Base-by-base conservation (phyloP, 2,888 invertebrate genomes). In the Congeria kusceri region DNA sequence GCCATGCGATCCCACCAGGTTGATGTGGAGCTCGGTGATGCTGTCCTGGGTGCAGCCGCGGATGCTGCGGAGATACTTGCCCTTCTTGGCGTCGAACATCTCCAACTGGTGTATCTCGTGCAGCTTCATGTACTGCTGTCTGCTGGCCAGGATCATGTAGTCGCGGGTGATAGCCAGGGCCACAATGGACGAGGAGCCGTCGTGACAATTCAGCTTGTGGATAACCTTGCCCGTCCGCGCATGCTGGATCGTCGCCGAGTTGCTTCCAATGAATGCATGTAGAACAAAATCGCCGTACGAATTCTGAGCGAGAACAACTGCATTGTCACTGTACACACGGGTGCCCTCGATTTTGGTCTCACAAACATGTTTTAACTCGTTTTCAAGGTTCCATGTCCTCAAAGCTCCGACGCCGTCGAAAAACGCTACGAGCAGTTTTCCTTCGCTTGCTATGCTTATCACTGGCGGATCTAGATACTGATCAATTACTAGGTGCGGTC, bases 61-160 rank as follows among this genome's bases (percentile, higher is more conserved):
- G n/a, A 93, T 87, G 57, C 86, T 89, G 15, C 93, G 80, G 5
- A 92, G 62, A 77, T 89, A 90, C 32, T 88, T 80, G 0, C 91
- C 91, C 61, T 88, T 92, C 56, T 86, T 85, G 5, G 84, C 72
- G 69, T 92, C 91, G 81, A 92, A 93, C 29, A 93, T 83, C 71
- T 92, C 92, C 13, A 93, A 78, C 47, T 86, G 82, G 49, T 89
- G 88, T 29, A 92, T 88, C 80, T 92, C 92, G 65, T 91, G 89
- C 11, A 87, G 72, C 49, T 90, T 87, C 88, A 91, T 89, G 76
- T 90, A 91, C 53, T 89, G 89, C 72, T 90, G 90, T 49, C 91
- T 85, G 61, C 90, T 90, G 15, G 89, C 92, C 23, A 91, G 64
- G 53, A 93, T 87, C 80, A 87, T 89, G 79, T 93, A 93, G 77